Evolutionary conservation across 2,113 vertebrate species (phyloP), one percentile per base, ranked within the genome.

Genomic region (Pseudolaguvia tuberculata): DNA sequence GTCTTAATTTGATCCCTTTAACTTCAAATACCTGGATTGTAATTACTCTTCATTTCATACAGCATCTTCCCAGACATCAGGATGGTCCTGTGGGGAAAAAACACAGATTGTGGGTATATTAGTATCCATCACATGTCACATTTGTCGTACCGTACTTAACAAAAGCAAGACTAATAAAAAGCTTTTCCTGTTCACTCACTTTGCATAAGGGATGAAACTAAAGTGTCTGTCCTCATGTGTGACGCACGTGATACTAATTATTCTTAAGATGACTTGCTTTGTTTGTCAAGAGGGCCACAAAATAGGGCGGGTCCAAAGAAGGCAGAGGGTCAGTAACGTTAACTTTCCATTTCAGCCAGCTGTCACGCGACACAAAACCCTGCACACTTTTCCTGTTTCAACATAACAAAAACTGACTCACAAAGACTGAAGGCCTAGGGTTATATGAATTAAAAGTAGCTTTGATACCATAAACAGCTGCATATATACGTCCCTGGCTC

Each of bases 241-340:
- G 12, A 3, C 12, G 50, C 48, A 48, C 48, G 29, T 67, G 52
- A 58, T 48, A 59, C 73, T 77, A 76, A 78, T 79, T 75, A 70
- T 48, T 56, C 58, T 52, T 67, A 39, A 71, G 48, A 53, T 56
- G 71, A 52, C 71, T 56, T 55, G 48, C 12, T 47, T 53, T 72
- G n/a, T 78, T 66, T 69, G 76, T 65, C 47, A 31, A 67, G 52
- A 65, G 70, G 56, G 58, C 52, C 48, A 62, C 80, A 59, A 74
- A 77, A 58, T 51, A 45, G 51, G 23, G 62, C 21, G 57, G 67
- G 52, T 61, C n/a, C 1, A 53, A 53, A 50, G 12, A 12, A 42
- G 62, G 52, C 62, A n/a, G 48, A 27, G 70, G 81, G 76, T 75
- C 70, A 52, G 59, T 45, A 45, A 68, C 21, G 70, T 78, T 84